Base-by-base conservation (phyloP, 2,113 vertebrate species). In the Pterocles gutturalis region DNA sequence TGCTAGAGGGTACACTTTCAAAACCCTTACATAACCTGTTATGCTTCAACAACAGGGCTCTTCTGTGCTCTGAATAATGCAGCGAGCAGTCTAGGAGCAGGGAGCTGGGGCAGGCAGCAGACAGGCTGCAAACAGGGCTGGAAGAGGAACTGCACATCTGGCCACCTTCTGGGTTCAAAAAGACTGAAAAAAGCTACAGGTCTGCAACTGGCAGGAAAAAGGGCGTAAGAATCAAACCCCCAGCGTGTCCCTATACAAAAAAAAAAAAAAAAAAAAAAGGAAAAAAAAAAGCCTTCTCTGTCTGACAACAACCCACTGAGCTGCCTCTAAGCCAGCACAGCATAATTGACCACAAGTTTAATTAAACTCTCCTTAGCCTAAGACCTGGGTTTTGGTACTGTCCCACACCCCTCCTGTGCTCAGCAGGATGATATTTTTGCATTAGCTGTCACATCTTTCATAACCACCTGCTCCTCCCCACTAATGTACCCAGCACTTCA, bases 21-120 rank as follows among this genome's bases (percentile, higher is more conserved):
- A 95, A 94, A 64, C n/a, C 53, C 76, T 95, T 94, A 96, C 62
- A 72, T 93, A 96, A 96, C 92, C 85, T 89, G 86, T 79, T 92
- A 86, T 4, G 3, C 60, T 89, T 89, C 1, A 0, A 90, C 72
- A 90, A 73, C 24, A 75, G 45, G 60, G 69, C 38, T 90, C 49
- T 84, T 75, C 65, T 92, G 72, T 89, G 67, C 80, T 76, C 67
- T 87, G 64, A 89, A 90, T 72, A 94, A 90, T 71, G 55, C 76
- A 93, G 67, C 79, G 54, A 88, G 67, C 46, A 82, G 41, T 17
- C 38, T 8, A 60, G 48, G 61, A 45, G 53, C 36, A 12, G 4
- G 38, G 46, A 96, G 76, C 51, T 57, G 53, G 48, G n/a, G 33
- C 31, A 48, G 60, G 61, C 81, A 89, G 82, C 31, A 61, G 55